Percentiles rank a stretch among this genome's conserved stretches.
Conservation (phyloP, 2,113 vertebrate species). For the Ammospiza caudacuta region DNA sequence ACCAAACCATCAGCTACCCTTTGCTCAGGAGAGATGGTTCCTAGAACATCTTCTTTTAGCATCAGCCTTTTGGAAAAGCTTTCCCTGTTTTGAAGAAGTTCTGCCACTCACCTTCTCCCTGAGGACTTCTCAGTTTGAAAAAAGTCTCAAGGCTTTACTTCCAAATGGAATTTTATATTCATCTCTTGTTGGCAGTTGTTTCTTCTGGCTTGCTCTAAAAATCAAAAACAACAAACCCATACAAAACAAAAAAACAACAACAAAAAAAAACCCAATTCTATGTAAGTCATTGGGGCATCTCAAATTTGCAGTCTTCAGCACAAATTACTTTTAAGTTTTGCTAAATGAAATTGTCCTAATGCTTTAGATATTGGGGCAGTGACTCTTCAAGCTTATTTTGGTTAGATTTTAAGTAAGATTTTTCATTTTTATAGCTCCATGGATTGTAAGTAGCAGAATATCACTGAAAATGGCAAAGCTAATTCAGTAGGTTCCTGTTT, state of each 20-base stretch:
- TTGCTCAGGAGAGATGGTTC: neutral
- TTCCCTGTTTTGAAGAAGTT: constrained; percentile 10
- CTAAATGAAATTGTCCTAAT: neutral
- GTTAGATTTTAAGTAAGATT: neutral
- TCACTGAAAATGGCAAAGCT: neutral
- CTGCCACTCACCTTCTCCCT: neutral
- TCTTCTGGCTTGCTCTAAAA: neutral
- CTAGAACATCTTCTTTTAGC: neutral
- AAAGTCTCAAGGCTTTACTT: neutral
- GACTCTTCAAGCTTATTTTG: neutral
- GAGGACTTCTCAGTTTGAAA: neutral
- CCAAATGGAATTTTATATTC: neutral
- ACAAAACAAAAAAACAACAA: neutral
- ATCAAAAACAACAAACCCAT: neutral
- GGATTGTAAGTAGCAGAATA: neutral
- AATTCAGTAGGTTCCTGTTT: neutral
- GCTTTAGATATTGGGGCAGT: neutral
- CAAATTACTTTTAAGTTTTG: neutral
- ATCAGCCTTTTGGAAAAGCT: neutral
- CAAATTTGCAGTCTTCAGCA: neutral
- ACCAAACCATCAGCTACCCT: neutral
- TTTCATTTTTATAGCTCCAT: neutral
- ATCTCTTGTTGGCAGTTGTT: neutral
- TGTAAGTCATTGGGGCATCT: neutral
- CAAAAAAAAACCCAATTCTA: rapidly evolving